A percentile compares a stretch with the other conserved stretches of the same genome.
Conservation (phyloP, 2,888 invertebrate species). For the Diarsia mendica region DNA sequence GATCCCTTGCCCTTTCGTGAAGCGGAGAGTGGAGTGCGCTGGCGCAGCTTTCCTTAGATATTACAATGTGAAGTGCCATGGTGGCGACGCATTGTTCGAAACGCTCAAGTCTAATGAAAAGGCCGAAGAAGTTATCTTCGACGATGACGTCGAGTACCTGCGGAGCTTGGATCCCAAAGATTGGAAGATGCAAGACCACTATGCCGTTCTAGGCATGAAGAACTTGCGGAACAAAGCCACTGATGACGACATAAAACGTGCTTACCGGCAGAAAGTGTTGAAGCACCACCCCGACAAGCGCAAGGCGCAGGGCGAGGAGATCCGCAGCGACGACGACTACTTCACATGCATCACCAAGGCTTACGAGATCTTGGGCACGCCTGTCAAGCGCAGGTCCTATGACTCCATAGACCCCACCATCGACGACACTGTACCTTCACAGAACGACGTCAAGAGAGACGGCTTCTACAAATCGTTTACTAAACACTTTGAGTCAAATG, state of each 20-base stretch:
- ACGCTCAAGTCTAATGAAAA: constrained; percentile 85
- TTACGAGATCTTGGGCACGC: constrained; percentile 96
- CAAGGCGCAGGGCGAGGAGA: constrained; percentile 96
- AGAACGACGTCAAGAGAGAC: constrained; percentile 94
- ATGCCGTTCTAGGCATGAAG: constrained; percentile 97
- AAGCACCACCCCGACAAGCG: constrained; percentile 99
- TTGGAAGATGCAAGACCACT: constrained; percentile 99
- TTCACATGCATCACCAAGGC: constrained; percentile 99
- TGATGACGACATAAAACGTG: constrained; percentile 97
- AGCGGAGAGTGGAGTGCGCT: constrained; percentile 88
- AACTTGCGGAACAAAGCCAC: constrained; percentile 95
- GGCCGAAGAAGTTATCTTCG: constrained; percentile 84
- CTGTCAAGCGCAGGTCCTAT: constrained; percentile 95
- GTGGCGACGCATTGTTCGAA: constrained; percentile 84
- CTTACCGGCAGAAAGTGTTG: constrained; percentile 94
- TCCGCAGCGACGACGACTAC: constrained; percentile 97
- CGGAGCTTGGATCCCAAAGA: constrained; percentile 97
- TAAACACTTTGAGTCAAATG: constrained; percentile 94
- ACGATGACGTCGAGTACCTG: constrained; percentile 95
- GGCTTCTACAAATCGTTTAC: constrained; percentile 93
- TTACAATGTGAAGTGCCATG: constrained; percentile 87
- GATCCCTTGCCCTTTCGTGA: constrained; percentile 80
- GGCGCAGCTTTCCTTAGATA: constrained; percentile 88
- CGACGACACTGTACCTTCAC: constrained; percentile 96
- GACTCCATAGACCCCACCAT: constrained; percentile 99